Conservation (phyloP, 2,113 vertebrate genomes). For the Gallinago paraguaiae region DNA sequence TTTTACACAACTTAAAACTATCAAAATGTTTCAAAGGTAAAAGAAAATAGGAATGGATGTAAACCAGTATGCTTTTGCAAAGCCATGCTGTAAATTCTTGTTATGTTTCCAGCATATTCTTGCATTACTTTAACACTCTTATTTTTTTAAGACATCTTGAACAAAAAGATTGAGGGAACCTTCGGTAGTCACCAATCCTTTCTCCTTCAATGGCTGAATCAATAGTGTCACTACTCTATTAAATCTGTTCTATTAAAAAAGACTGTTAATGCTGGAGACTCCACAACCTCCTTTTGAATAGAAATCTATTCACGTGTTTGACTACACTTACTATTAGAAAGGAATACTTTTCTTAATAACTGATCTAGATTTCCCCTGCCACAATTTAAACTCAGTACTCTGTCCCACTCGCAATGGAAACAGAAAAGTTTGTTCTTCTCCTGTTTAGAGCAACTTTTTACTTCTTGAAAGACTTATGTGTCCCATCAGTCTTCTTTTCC, state of each 20-base stretch:
- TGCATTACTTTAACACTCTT: not conserved
- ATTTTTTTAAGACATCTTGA: not conserved
- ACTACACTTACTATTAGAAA: not conserved
- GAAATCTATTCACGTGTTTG: not conserved
- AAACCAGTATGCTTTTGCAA: not conserved
- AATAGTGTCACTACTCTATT: not conserved
- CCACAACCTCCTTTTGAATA: not conserved
- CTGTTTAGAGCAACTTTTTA: not conserved
- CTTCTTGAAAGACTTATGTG: not conserved
- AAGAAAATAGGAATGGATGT: not conserved
- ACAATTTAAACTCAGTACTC: not conserved
- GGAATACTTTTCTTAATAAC: not conserved
- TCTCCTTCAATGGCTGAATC: not conserved
- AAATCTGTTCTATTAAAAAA: not conserved
- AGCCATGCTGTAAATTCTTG: not conserved
- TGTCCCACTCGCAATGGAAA: not conserved
- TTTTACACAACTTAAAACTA: not conserved
- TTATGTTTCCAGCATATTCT: not conserved
- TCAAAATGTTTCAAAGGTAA: not conserved
- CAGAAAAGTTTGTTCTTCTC: not conserved
- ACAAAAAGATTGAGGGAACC: not conserved
- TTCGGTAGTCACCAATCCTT: not conserved
- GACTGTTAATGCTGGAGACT: not conserved
- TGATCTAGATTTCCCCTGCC: not conserved
- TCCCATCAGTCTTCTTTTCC: not conserved